Evolutionary conservation across 2,888 invertebrate species (phyloP).

Genomic region (Unio pictorum): DNA sequence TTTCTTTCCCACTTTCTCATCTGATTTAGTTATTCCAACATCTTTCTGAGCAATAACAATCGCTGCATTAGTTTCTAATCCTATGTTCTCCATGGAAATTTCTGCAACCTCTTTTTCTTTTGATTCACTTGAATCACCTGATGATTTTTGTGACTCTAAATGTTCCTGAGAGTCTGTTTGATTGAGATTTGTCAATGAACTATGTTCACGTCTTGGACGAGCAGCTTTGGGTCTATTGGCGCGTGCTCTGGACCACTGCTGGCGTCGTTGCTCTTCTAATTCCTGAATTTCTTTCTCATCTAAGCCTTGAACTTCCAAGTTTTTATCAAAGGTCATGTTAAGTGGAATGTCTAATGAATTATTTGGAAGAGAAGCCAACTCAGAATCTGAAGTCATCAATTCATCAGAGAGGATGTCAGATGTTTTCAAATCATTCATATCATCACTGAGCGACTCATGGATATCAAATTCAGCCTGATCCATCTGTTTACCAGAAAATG

Average conservation of each 20-base stretch:
- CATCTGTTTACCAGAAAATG: slow-evolving; percentile 5
- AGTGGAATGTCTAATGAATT: slow-evolving; percentile 1
- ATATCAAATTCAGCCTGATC: slow-evolving; percentile 2
- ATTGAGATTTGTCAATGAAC: neutral
- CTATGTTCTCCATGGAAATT: neutral
- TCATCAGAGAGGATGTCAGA: slow-evolving; percentile 1
- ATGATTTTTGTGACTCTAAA: neutral
- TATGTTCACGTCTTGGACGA: slow-evolving; percentile 17
- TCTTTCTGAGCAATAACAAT: neutral
- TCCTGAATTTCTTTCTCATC: slow-evolving; percentile 3
- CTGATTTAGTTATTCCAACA: neutral
- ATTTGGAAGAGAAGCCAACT: slow-evolving; percentile 2
- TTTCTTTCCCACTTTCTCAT: slow-evolving; percentile 5
- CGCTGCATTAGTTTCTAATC: neutral
- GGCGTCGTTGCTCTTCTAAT: slow-evolving; percentile 14
- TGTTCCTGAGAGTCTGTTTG: neutral
- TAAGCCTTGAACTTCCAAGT: neutral
- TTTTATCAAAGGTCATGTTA: slow-evolving; percentile 1
- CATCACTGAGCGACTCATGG: neutral
- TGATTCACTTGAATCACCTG: neutral
- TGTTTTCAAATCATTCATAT: neutral
- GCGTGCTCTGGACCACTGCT: slow-evolving; percentile 17
- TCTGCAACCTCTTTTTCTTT: neutral
- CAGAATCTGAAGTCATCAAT: slow-evolving; percentile 3
- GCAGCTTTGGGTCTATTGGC: slow-evolving; percentile 40